A percentile compares a stretch with the other conserved stretches of the same genome.
Conservation (phyloP, 2,888 invertebrate genomes). For the Cephus pulcher region DNA sequence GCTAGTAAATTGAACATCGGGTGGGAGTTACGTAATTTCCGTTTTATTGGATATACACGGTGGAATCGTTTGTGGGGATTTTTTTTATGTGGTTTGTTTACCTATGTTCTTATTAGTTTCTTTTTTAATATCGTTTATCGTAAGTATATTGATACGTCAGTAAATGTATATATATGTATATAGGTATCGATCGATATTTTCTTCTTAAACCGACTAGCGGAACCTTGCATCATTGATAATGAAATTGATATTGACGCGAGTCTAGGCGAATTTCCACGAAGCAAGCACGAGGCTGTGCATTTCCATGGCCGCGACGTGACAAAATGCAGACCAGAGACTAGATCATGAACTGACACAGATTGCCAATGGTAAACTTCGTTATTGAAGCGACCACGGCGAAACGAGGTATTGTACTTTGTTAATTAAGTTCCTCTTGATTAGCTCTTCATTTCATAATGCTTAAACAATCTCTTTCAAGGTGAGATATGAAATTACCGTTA, state of each 20-base stretch:
- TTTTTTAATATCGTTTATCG: not conserved
- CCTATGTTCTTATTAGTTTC: not conserved
- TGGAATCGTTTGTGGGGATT: not conserved
- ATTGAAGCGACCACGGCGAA: conserved; percentile 6
- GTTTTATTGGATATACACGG: not conserved
- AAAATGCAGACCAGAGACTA: not conserved
- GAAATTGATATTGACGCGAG: not conserved
- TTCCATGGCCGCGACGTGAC: not conserved
- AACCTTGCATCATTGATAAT: not conserved
- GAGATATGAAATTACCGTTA: not conserved
- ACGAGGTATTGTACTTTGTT: conserved; percentile 7
- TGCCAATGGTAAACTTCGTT: conserved; percentile 16
- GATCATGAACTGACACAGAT: not conserved
- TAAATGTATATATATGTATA: not conserved
- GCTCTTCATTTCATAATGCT: not conserved
- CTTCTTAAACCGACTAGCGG: not conserved
- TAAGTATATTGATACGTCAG: not conserved
- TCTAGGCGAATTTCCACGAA: not conserved
- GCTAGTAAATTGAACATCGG: not conserved
- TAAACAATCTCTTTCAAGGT: not conserved
- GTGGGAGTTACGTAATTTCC: not conserved
- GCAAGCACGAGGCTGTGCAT: not conserved
- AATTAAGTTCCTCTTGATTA: conserved; percentile 4
- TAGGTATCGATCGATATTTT: not conserved
- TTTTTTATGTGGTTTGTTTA: not conserved